These are phyloP conservation scores for Silurus glanis DNA, from an alignment of 2,113 vertebrate genomes.

Conservation along the genomic window DNA sequence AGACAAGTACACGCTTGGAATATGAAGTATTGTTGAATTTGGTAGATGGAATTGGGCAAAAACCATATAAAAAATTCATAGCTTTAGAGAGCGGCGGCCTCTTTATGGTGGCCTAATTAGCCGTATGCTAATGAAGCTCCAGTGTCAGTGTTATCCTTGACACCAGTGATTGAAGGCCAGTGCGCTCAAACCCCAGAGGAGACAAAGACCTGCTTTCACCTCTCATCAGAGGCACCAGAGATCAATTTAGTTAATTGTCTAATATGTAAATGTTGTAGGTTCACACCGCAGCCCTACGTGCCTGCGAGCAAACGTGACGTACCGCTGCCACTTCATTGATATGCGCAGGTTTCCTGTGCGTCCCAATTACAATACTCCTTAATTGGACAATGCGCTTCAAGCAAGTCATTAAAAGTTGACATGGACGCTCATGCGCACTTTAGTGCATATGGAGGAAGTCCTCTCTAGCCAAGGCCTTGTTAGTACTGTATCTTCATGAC, in stretches of 20 bases:
- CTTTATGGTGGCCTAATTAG: conserved; percentile 77
- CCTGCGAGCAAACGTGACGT: conserved; percentile 16
- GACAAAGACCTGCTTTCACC: conserved; percentile 55
- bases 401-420: conserved; percentile 52
- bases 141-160: conserved; percentile 64
- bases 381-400: conserved; percentile 56
- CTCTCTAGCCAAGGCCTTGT: conserved; percentile 1
- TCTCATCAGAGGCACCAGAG: conserved; percentile 60
- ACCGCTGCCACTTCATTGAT: conserved; percentile 41
- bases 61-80: conserved; percentile 45
- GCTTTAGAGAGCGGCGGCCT: conserved; percentile 46
- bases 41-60: conserved; percentile 26
- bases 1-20: neutral
- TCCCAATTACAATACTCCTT: conserved; percentile 55
- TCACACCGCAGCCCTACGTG: conserved; percentile 1
- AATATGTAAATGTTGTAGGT: conserved; percentile 73
- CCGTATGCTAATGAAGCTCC: conserved; percentile 71
- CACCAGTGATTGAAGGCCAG: conserved; percentile 69
- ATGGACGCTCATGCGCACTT: conserved; percentile 12
- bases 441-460: conserved; percentile 8
- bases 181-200: conserved; percentile 52
- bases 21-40: conserved; percentile 29
- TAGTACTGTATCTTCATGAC: conserved; percentile 29
- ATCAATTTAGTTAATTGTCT: conserved; percentile 77
- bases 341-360: conserved; percentile 47